A percentile compares a stretch with the other conserved stretches of the same genome.
Conservation (phyloP, 1,140 invertebrate genomes). For the Zaprionus africanus region DNA sequence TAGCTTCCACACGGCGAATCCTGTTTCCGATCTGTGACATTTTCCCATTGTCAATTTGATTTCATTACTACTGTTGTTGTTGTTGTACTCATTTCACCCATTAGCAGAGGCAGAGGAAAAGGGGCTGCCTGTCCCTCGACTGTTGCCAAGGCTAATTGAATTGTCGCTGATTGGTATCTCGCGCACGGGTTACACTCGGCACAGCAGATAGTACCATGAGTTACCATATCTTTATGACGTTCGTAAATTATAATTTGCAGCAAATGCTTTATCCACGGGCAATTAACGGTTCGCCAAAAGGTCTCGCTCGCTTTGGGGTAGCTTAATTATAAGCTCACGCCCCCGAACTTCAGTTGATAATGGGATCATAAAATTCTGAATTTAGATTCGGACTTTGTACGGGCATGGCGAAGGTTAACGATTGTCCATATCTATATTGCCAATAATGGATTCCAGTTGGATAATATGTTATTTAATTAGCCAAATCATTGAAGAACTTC, state of each 20-base stretch:
- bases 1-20: slow-evolving; percentile 28
- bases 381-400: slow-evolving; percentile 44
- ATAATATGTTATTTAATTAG: not conserved
- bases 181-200: slow-evolving; percentile 44
- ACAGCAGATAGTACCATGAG: slow-evolving; percentile 13
- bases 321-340: slow-evolving; percentile 53
- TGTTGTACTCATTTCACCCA: slow-evolving; percentile 40
- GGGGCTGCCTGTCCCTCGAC: slow-evolving; percentile 2
- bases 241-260: slow-evolving; percentile 71
- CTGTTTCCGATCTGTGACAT: slow-evolving; percentile 63
- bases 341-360: slow-evolving; percentile 53
- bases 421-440: not conserved
- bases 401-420: not conserved
- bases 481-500: too few relatives aligned
- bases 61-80: slow-evolving; percentile 54
- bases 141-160: slow-evolving; percentile 76
- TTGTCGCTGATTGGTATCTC: slow-evolving; percentile 62
- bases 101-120: not conserved
- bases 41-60: slow-evolving; percentile 73
- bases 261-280: slow-evolving; percentile 36
- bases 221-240: slow-evolving; percentile 60
- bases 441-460: not conserved
- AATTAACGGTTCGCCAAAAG: slow-evolving; percentile 15
- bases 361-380: slow-evolving; percentile 51
- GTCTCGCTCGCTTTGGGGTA: slow-evolving; percentile 11